phyloP scores from a whole-genome alignment of 2,113 vertebrate genomes.

The Takifugu flavidus region DNA sequence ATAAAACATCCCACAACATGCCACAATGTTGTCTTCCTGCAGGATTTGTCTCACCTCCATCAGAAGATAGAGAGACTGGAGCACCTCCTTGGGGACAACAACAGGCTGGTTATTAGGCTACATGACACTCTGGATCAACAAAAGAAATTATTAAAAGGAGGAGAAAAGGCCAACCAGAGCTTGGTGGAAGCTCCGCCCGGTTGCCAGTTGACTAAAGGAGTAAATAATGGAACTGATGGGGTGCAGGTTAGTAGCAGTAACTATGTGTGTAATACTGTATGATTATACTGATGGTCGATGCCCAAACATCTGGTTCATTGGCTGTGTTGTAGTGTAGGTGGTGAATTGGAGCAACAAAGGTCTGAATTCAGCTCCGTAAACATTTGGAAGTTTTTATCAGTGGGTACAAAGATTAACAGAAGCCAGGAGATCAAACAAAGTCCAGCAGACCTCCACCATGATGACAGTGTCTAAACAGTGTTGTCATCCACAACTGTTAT shows the following conservation, averaged over 20 bases:
- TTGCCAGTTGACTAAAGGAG: slow-evolving; percentile 71
- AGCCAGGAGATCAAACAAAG: too few relatives aligned
- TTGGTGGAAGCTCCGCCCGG: slow-evolving; percentile 38
- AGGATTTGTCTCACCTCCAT: slow-evolving; percentile 88
- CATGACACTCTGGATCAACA: slow-evolving; percentile 83
- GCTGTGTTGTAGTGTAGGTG: too few relatives aligned
- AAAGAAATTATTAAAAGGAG: slow-evolving; percentile 77
- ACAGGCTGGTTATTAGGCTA: slow-evolving; percentile 87
- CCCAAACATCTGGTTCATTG: too few relatives aligned
- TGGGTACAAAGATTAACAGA: too few relatives aligned
- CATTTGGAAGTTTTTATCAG: too few relatives aligned
- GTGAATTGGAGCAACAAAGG: too few relatives aligned
- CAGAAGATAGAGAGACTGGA: slow-evolving; percentile 91
- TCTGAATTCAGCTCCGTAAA: too few relatives aligned
- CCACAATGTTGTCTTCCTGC: not conserved
- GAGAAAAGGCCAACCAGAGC: slow-evolving; percentile 56
- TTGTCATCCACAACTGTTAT: too few relatives aligned
- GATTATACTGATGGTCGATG: too few relatives aligned
- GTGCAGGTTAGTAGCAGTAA: slow-evolving; percentile 79
- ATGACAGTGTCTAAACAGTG: too few relatives aligned
- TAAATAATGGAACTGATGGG: slow-evolving; percentile 65
- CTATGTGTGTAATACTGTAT: too few relatives aligned
- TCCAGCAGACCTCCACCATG: too few relatives aligned
- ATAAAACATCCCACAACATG: not conserved
- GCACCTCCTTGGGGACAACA: slow-evolving; percentile 85